Base-by-base conservation (phyloP, 2,797 vertebrate genomes). In the Microcaecilia unicolor region DNA sequence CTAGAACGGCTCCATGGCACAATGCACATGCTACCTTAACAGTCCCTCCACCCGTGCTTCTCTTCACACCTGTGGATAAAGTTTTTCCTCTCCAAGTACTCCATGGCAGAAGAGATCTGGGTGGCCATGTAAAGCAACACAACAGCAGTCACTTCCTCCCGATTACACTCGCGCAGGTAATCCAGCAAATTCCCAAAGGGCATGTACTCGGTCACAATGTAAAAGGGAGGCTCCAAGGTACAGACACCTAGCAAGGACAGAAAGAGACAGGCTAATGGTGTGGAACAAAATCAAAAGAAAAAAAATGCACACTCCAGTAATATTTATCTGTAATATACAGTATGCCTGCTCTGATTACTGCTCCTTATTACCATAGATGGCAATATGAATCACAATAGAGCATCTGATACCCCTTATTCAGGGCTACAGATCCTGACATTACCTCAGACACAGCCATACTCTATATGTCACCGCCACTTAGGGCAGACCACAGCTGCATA, bases 171-270 rank as follows among this genome's bases (percentile, higher is more conserved):
- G 4, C 96, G 83, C 47, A 99, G 73, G 40, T 99, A 99, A 58
- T 99, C 96, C 10, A 99, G 84, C 50, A 99, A 64, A 74, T 99
- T 99, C 28, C 96, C 96, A 1, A 97, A 94, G 0, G 93, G 92
- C 96, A 99, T 99, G 73, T 98, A 99, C 46, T 99, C 96, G 0
- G 96, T 99, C 54, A 99, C 93, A 1, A 99, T 99, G 72, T 99
- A 99, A 64, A 99, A 99, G 0, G 96, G 96, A 18, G 96, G 95
- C 71, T 99, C 96, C 81, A 98, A 61, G 4, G 95, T 99, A 25
- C 96, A 99, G 12, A 99, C 96, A 41, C 96, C 96, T 99, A 44
- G 16, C 0, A 28, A 37, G 4, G 48, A 15, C 0, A 28, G 31
- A 9, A 13, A 42, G 18, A 13, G 38, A 32, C 12, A 31, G 10